Base-by-base conservation (phyloP, 2,888 invertebrate species). In the Pardosa pseudoannulata region DNA sequence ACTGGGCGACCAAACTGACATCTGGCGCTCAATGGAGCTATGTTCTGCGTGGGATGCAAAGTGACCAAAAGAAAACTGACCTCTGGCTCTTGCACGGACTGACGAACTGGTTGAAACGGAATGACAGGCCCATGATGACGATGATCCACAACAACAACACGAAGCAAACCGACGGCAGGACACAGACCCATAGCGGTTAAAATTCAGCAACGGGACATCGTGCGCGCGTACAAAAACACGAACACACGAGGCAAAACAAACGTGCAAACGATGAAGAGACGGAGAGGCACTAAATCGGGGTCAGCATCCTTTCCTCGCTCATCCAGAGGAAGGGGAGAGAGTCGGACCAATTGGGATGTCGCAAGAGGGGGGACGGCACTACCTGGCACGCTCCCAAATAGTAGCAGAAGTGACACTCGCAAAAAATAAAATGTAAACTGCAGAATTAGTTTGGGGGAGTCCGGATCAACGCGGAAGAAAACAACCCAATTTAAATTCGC, bases 261-360 rank as follows among this genome's bases (percentile, higher is more conserved):
- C 41, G 41, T 6, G 9, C 6, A 13, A 1, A 6, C 9, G 16
- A 6, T n/a, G n/a, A 46, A 46, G 41, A 46, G 41, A 46, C 41
- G 2, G 41, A 46, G 41, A 46, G 41, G 41, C 41, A 46, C 41
- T 9, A 9, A 11, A 46, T 16, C 16, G 41, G 41, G 41, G 41
- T 46, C 41, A 46, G 41, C 41, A 46, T 46, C 41, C 41, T 46
- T 46, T 46, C 41, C 1, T n/a, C n/a, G 9, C 41, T 11, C 41
- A 5, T 9, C 41, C 2, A 11, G 41, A 46, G 16, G 41, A 46
- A 13, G 41, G 16, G 16, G 16, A 13, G n/a, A n/a, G 16, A 13
- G 41, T 36, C 36, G 36, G 41, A 46, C 41, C 41, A 46, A 46
- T 46, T 46, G 41, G 41, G 41, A 46, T 46, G 41, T 46, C 41